These are phyloP conservation scores for Priapulus caudatus DNA, from an alignment of 2,888 invertebrate genomes.

Conservation along the genomic window DNA sequence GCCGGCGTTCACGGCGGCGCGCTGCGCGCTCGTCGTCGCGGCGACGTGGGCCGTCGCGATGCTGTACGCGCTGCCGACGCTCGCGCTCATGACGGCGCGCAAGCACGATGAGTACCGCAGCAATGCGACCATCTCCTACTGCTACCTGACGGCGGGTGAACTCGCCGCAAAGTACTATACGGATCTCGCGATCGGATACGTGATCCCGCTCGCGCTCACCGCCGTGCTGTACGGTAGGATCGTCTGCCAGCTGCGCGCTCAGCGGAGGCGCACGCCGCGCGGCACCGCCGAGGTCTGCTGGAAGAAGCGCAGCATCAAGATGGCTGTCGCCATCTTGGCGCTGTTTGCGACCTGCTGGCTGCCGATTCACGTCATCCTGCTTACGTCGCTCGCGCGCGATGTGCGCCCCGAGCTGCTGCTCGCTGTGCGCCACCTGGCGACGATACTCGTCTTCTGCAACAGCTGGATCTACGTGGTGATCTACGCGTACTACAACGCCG, in stretches of 20 bases:
- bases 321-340: background rate
- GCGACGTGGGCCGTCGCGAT: background rate
- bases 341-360: background rate
- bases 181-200: background rate
- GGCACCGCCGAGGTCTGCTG: background rate
- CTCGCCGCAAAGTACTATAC: background rate
- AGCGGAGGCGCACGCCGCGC: background rate
- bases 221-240: background rate
- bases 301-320: slow-evolving; percentile 1
- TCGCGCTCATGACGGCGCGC: background rate
- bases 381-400: background rate
- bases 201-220: background rate
- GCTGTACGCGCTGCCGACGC: background rate
- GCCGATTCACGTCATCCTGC: background rate
- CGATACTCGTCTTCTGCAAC: background rate
- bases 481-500: background rate
- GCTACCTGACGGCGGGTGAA: background rate
- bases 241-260: background rate
- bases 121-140: background rate
- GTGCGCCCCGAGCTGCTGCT: background rate
- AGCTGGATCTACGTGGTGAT: background rate
- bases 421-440: background rate
- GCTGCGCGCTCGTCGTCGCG: background rate
- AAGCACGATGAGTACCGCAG: too few species aligned
- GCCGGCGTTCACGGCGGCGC: background rate